phyloP scores from a whole-genome alignment of 2,113 vertebrate genomes.

The Vireo altiloquus region DNA sequence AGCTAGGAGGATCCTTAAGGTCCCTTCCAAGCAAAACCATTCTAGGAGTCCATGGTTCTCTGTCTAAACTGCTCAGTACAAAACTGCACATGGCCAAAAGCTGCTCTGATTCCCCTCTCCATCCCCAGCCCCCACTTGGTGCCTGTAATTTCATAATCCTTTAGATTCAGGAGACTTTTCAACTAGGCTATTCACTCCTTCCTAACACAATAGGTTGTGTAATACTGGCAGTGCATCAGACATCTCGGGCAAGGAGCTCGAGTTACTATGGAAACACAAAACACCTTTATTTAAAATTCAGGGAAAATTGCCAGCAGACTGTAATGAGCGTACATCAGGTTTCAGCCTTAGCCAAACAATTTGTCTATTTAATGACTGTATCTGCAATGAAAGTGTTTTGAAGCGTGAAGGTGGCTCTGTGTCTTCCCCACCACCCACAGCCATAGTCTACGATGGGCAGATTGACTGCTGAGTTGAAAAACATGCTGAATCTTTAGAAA shows the following conservation, averaged over 20 bases:
- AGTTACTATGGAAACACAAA: slow-evolving; percentile 25
- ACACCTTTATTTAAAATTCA: slow-evolving; percentile 1
- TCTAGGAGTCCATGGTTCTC: background rate
- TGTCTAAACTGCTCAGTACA: background rate
- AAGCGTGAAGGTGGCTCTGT: slow-evolving; percentile 11
- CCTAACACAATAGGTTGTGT: background rate
- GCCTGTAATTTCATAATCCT: background rate
- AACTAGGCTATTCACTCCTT: background rate
- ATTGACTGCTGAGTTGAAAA: background rate
- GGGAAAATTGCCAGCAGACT: background rate
- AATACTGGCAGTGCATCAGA: background rate
- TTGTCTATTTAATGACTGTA: background rate
- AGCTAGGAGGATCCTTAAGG: background rate
- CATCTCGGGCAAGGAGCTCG: background rate
- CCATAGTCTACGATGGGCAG: background rate
- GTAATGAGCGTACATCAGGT: background rate
- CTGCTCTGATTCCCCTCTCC: background rate
- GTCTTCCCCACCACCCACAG: background rate
- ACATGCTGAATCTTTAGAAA: background rate
- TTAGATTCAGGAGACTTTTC: background rate
- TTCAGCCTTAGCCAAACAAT: background rate
- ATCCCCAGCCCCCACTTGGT: background rate
- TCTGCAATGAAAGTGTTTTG: background rate
- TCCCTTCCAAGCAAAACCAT: background rate
- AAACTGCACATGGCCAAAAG: background rate